Percentiles rank a stretch among this genome's conserved stretches.
Conservation (phyloP, 2,888 invertebrate genomes). For the Nomada goodeniana region DNA sequence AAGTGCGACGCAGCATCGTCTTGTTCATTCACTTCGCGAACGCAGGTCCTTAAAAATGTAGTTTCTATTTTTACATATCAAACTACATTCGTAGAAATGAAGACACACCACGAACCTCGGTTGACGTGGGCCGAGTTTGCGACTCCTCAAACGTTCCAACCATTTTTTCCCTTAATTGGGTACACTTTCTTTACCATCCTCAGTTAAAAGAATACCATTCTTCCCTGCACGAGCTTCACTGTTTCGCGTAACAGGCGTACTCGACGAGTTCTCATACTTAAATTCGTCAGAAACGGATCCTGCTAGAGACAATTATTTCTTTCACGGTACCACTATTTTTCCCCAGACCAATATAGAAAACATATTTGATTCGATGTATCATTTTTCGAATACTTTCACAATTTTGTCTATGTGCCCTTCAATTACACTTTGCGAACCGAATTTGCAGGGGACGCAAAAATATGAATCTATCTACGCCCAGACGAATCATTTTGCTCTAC, state of each 20-base stretch:
- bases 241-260: conserved; percentile 17
- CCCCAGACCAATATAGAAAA: not conserved
- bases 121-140: conserved; percentile 4
- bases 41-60: not conserved
- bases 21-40: not conserved
- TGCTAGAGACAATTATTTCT: not conserved
- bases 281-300: not conserved
- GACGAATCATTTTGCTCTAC: too few species aligned
- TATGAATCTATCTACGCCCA: too few species aligned
- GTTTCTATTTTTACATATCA: not conserved
- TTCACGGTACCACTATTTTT: not conserved
- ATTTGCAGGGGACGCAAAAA: not conserved
- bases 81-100: not conserved
- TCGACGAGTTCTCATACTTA: conserved; percentile 19
- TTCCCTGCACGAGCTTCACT: not conserved
- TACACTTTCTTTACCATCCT: conserved; percentile 26
- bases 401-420: not conserved
- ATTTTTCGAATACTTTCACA: not conserved
- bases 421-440: not conserved
- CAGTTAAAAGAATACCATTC: conserved; percentile 9
- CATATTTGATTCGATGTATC: not conserved
- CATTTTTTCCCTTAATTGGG: conserved; percentile 27
- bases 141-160: conserved; percentile 12
- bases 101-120: not conserved
- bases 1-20: not conserved